Evolutionary conservation across 2,888 invertebrate genomes (phyloP).

Genomic region (Chymomyza caudatula): DNA sequence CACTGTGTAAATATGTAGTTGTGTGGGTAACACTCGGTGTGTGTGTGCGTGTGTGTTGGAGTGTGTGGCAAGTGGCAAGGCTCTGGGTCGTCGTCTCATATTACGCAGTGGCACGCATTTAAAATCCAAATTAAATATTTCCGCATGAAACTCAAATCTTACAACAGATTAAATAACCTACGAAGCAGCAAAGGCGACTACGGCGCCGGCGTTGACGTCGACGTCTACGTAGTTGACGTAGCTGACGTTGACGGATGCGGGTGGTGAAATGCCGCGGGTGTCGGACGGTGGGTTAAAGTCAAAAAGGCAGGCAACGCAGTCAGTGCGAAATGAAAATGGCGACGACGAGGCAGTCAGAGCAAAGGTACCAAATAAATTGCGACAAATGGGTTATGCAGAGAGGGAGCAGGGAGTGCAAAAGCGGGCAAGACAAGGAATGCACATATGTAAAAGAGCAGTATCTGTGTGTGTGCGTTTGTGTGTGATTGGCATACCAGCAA

Average conservation of each 20-base stretch:
- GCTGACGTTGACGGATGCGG: background rate
- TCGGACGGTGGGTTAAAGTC: conserved; percentile 38
- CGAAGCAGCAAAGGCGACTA: conserved; percentile 20
- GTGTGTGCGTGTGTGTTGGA: conserved; percentile 4
- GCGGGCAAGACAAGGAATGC: background rate
- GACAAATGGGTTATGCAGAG: conserved; percentile 39
- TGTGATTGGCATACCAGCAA: background rate
- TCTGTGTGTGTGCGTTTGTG: conserved; percentile 1
- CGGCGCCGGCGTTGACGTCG: background rate
- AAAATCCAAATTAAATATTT: conserved; percentile 70
- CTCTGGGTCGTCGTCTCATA: conserved; percentile 33
- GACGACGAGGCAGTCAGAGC: background rate
- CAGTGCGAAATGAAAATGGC: conserved; percentile 1
- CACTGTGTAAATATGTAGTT: conserved; percentile 6
- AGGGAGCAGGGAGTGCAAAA: background rate
- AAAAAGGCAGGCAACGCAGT: conserved; percentile 47
- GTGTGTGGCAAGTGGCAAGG: background rate
- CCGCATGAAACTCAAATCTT: conserved; percentile 69
- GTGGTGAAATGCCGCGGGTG: conserved; percentile 28
- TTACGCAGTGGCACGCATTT: conserved; percentile 65
- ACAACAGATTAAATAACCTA: conserved; percentile 69
- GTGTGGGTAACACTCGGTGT: too few relatives aligned
- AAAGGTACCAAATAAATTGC: conserved; percentile 46
- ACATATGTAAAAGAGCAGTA: background rate
- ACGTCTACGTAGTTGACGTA: background rate